These are phyloP conservation scores for Sebastes nivosus DNA, from an alignment of 2,797 vertebrate species.

Conservation along the genomic window DNA sequence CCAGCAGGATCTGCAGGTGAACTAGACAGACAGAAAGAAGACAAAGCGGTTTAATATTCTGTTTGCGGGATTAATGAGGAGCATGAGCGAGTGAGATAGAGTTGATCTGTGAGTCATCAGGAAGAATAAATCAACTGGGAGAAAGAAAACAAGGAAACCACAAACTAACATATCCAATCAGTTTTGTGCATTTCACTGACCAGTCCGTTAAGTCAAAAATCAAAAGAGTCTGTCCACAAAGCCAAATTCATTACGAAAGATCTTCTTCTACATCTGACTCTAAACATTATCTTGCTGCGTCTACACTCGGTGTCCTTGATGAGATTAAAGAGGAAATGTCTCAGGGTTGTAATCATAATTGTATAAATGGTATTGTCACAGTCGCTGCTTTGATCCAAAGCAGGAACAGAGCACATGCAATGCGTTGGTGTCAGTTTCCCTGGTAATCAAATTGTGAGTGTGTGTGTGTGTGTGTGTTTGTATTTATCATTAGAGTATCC, in stretches of 20 bases:
- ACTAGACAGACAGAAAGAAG: conserved; percentile 62
- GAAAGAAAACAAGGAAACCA: neutral
- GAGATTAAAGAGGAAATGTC: conserved; percentile 75
- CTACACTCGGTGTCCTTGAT: conserved; percentile 53
- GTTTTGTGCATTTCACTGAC: neutral
- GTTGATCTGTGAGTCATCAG: neutral
- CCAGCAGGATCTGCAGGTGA: conserved; percentile 83
- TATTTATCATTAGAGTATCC: neutral
- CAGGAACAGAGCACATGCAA: conserved; percentile 28
- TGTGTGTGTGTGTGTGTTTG: neutral
- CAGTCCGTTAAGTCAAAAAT: neutral
- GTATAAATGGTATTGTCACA: conserved; percentile 43
- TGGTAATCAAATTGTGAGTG: neutral
- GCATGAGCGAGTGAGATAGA: neutral
- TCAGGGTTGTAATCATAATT: conserved; percentile 54
- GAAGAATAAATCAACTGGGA: neutral
- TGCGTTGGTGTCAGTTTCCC: neutral
- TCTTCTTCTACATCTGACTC: conserved; percentile 5
- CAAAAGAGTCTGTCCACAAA: neutral
- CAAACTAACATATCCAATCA: neutral
- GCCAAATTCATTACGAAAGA: conserved; percentile 23
- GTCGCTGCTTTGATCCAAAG: conserved; percentile 48
- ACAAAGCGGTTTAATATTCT: conserved; percentile 1
- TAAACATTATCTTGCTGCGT: conserved; percentile 46
- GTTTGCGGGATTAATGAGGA: neutral